Conservation (phyloP, 2,888 invertebrate species). For the Oligia strigilis region DNA sequence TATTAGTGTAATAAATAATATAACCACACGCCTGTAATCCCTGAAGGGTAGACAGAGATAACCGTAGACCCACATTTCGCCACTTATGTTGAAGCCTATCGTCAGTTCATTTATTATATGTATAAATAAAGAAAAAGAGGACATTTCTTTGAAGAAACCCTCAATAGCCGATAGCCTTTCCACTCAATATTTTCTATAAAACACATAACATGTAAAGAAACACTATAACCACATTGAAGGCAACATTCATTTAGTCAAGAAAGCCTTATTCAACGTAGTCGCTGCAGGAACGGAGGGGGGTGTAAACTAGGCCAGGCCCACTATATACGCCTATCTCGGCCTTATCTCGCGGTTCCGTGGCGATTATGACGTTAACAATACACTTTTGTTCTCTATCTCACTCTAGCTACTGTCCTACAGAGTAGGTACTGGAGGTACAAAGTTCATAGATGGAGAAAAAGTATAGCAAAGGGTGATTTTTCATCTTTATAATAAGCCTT, state of each 20-base stretch:
- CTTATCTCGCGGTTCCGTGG: constrained; percentile 70
- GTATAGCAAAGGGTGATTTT: background rate
- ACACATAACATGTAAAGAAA: constrained; percentile 28
- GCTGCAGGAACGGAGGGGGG: constrained; percentile 63
- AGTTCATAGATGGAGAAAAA: constrained; percentile 38
- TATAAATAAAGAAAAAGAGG: background rate
- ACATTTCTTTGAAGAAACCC: background rate
- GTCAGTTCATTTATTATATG: background rate
- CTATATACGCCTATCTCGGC: constrained; percentile 72
- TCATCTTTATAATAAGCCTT: background rate
- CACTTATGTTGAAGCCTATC: background rate
- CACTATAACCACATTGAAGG: constrained; percentile 54
- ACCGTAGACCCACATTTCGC: background rate
- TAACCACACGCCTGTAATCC: background rate
- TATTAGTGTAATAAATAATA: background rate
- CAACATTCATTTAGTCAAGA: constrained; percentile 71
- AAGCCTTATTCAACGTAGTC: constrained; percentile 68
- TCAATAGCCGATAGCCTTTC: background rate
- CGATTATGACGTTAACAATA: constrained; percentile 80
- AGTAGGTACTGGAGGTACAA: constrained; percentile 39
- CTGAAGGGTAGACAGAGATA: background rate
- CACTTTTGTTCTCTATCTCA: constrained; percentile 68
- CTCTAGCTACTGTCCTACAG: constrained; percentile 48
- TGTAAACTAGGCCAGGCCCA: constrained; percentile 77
- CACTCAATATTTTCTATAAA: constrained; percentile 5